Percentiles rank a stretch among this genome's conserved stretches.
Evolutionary conservation across 2,888 invertebrate species (phyloP).

Genomic region (Dicyrtoma fusca): DNA sequence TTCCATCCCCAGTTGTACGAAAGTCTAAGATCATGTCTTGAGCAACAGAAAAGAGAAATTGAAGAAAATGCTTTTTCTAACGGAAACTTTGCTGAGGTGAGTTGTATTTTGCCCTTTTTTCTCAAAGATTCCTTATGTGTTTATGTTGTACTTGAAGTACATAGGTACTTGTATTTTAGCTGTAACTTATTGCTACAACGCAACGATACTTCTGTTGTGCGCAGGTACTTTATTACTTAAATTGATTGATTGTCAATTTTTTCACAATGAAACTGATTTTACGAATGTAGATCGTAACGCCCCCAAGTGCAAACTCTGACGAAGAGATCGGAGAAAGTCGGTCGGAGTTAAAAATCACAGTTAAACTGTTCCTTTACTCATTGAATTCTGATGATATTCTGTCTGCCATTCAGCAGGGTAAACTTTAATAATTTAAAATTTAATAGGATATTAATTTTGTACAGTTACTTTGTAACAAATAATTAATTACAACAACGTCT

Average conservation of each 20-base stretch:
- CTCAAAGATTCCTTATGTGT: too few species aligned
- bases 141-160: too few species aligned
- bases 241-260: too few species aligned
- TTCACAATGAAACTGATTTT: too few species aligned
- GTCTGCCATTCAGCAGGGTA: conserved; percentile 68
- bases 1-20: conserved; percentile 46
- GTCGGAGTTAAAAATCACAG: conserved; percentile 78
- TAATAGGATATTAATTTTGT: neutral
- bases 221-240: too few species aligned
- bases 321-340: conserved; percentile 73
- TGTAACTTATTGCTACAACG: too few species aligned
- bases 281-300: conserved; percentile 28
- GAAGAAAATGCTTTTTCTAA: conserved; percentile 25
- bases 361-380: conserved; percentile 81
- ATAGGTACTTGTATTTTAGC: too few species aligned
- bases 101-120: conserved; percentile 7
- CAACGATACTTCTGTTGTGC: too few species aligned
- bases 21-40: conserved; percentile 50
- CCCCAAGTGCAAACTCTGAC: conserved; percentile 66
- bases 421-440: neutral
- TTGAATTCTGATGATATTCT: conserved; percentile 68
- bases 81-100: conserved; percentile 26
- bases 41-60: conserved; percentile 37
- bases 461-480: neutral
- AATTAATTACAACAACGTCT: too few species aligned